These are phyloP conservation scores for Nasonia oneida DNA, from an alignment of 2,888 invertebrate species.

Conservation along the genomic window DNA sequence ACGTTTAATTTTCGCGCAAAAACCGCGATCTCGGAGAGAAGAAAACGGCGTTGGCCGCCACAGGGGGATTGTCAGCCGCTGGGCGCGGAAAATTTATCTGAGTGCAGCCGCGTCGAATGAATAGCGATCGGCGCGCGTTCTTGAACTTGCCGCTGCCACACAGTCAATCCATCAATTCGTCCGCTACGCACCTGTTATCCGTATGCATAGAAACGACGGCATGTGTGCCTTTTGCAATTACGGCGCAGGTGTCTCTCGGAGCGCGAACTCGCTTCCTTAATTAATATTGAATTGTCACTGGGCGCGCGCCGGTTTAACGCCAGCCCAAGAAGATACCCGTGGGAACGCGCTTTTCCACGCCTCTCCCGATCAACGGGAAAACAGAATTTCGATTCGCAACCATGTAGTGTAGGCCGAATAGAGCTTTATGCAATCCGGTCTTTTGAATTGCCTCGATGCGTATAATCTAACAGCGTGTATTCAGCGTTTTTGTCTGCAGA, in stretches of 20 bases:
- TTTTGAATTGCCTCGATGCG: not conserved
- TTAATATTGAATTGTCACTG: slow-evolving; percentile 30
- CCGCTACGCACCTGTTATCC: not conserved
- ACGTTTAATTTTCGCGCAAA: too few species aligned
- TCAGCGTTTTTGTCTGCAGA: not conserved
- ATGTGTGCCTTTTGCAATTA: not conserved
- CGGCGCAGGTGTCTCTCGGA: slow-evolving; percentile 26
- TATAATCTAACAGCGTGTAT: not conserved
- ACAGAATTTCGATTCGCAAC: too few species aligned
- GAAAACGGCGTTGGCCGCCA: not conserved
- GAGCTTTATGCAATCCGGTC: not conserved
- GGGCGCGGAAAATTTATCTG: not conserved
- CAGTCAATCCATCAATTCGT: slow-evolving; percentile 36
- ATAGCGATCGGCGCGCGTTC: slow-evolving; percentile 17
- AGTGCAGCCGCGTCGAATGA: slow-evolving; percentile 6
- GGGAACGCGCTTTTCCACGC: too few species aligned
- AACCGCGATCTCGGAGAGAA: not conserved
- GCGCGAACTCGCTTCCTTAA: slow-evolving; percentile 31
- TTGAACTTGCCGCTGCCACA: not conserved
- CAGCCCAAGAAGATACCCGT: not conserved
- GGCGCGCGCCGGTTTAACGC: not conserved
- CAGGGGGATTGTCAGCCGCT: not conserved
- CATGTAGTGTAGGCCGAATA: too few species aligned
- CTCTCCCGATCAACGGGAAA: not conserved
- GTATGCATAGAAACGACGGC: not conserved